Evolutionary conservation across 2,797 vertebrate species (phyloP), one percentile per base, ranked within the genome.

Genomic region (Acridotheres tristis): DNA sequence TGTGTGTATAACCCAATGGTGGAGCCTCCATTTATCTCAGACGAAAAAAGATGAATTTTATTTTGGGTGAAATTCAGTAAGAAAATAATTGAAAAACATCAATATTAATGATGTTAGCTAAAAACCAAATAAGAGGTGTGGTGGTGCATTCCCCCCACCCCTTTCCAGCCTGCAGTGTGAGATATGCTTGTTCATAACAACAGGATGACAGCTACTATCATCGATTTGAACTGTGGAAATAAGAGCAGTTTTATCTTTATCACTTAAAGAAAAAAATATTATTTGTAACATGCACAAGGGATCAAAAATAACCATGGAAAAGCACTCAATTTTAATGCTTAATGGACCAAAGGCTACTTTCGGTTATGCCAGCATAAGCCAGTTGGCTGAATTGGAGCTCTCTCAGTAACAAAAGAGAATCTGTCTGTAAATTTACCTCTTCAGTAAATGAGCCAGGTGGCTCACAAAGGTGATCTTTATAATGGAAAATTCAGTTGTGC

Each of bases 81-180:
- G 16, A 72, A 51, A 81, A 42, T 57, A 1, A 72, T 10, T 57
- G 42, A 42, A 82, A 66, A 89, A 19, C 9, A 58, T 50, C 8
- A 26, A 6, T 51, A 68, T 50, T 53, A 45, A 10, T 68, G 32
- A 38, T 47, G 26, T 43, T 75, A 62, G 25, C 13, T 32, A 85
- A 72, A 92, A 89, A 13, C 15, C 16, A 47, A 43, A 16, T 21
- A 65, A 63, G 34, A 66, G 21, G 11, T 43, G 32, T 58, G 17
- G 11, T 57, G 43, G 26, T 32, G 53, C 43, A 32, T 50, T 20
- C 30, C 13, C 5, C 36, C 5, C 13, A 1, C 0, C 4, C 13
- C 55, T 29, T 74, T 40, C 30, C 51, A 74, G 21, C 14, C 51
- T 66, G 36, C 30, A 74, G 14, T 21, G 6, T 36, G 43, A 74